phyloP scores from a whole-genome alignment of 1,140 invertebrate genomes.

The Microplitis mediator region DNA sequence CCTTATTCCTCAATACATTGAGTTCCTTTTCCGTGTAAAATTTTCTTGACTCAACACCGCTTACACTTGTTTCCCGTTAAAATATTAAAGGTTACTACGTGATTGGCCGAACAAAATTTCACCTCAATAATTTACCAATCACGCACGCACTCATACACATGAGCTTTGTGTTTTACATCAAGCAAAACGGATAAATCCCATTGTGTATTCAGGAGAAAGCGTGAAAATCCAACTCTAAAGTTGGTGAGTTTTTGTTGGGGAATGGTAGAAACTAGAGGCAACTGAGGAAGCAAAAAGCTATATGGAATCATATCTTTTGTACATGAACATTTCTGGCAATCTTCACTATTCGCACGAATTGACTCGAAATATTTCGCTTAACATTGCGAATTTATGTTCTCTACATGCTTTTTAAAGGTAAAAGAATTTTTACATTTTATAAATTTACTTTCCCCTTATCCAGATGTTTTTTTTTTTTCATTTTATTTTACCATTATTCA shows the following conservation, averaged over 20 bases:
- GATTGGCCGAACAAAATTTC: constrained; percentile 59
- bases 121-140: constrained; percentile 63
- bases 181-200: constrained; percentile 57
- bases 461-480: no score
- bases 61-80: constrained; percentile 44
- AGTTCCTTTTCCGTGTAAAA: not conserved
- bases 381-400: constrained; percentile 53
- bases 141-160: constrained; percentile 42
- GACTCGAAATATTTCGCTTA: constrained; percentile 50
- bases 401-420: constrained; percentile 2
- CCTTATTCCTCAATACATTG: not conserved
- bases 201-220: constrained; percentile 61
- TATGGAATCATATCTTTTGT: not conserved
- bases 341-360: constrained; percentile 50
- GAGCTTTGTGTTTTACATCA: constrained; percentile 54
- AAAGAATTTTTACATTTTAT: not conserved
- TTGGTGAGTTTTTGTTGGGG: no score
- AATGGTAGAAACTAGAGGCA: constrained; percentile 20
- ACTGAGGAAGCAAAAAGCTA: constrained; percentile 34
- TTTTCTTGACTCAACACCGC: constrained; percentile 23
- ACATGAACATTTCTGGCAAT: constrained; percentile 35
- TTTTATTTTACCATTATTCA: no score
- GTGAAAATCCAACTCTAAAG: constrained; percentile 45
- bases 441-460: not conserved
- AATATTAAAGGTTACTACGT: constrained; percentile 60